These are phyloP conservation scores for Nomada fucata DNA, from an alignment of 2,888 invertebrate genomes.

Conservation along the genomic window DNA sequence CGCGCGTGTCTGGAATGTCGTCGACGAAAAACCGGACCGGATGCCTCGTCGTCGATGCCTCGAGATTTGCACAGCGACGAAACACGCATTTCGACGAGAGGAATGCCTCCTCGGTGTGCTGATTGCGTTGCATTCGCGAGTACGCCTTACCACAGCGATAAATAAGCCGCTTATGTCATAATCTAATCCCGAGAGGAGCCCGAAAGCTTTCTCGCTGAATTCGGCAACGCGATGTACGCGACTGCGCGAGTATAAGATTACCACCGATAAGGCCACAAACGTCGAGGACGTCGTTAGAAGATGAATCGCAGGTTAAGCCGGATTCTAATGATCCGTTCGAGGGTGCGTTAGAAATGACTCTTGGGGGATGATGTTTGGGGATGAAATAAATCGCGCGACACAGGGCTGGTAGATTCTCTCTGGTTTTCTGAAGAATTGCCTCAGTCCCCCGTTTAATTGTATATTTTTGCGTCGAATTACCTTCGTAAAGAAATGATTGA, in stretches of 20 bases:
- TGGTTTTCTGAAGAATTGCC: no score
- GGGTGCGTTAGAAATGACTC: neutral
- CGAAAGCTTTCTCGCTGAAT: conserved; percentile 35
- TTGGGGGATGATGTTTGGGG: neutral
- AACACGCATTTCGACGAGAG: conserved; percentile 19
- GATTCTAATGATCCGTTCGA: conserved; percentile 34
- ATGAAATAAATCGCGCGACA: neutral
- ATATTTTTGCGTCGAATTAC: no score
- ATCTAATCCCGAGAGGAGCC: conserved; percentile 62
- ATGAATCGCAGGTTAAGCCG: conserved; percentile 12
- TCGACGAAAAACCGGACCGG: conserved; percentile 28
- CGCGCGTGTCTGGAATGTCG: conserved; percentile 27
- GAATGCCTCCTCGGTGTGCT: conserved; percentile 42
- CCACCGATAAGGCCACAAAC: conserved; percentile 54
- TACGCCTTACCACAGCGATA: conserved; percentile 62
- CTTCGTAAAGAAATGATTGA: no score
- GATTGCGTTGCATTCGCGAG: conserved; percentile 57
- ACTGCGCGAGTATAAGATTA: conserved; percentile 55
- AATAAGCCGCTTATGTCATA: conserved; percentile 73
- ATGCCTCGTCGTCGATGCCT: conserved; percentile 21
- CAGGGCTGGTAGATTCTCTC: no score
- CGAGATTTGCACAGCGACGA: conserved; percentile 15
- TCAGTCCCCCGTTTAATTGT: no score
- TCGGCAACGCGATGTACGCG: conserved; percentile 39
- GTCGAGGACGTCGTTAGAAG: conserved; percentile 33